Percentiles rank a stretch among this genome's conserved stretches.
Evolutionary conservation across 2,113 vertebrate genomes (phyloP).

Genomic region (Crypturellus undulatus): DNA sequence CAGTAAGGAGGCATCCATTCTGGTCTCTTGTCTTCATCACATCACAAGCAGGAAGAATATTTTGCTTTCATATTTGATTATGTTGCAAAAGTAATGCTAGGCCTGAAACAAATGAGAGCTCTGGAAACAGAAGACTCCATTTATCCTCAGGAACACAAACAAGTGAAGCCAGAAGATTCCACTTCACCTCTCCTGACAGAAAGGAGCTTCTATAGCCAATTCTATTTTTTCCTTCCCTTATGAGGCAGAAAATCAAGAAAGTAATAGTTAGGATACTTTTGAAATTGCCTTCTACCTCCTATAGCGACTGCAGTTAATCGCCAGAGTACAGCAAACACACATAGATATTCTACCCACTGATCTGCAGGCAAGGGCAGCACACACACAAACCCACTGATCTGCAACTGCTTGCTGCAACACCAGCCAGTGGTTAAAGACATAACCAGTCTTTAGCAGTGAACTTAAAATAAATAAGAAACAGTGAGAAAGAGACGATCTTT

Average conservation of each 20-base stretch:
- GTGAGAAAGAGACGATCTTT: background rate
- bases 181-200: background rate
- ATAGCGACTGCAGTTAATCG: background rate
- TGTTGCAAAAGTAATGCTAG: background rate
- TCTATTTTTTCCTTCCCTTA: background rate
- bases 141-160: background rate
- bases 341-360: fast-evolving
- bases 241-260: background rate
- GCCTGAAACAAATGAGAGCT: background rate
- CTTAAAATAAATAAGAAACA: background rate
- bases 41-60: background rate
- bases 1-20: background rate
- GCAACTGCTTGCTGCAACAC: background rate
- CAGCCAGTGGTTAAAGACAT: background rate
- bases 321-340: background rate
- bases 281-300: background rate
- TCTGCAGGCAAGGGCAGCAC: background rate
- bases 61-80: background rate
- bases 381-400: fast-evolving
- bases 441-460: background rate
- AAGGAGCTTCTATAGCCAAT: background rate
- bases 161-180: background rate
- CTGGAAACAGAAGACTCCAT: background rate
- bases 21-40: background rate
- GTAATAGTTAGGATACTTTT: background rate